Evolutionary conservation across 2,888 invertebrate genomes (phyloP).

Genomic region (Alentia gelatinosa): DNA sequence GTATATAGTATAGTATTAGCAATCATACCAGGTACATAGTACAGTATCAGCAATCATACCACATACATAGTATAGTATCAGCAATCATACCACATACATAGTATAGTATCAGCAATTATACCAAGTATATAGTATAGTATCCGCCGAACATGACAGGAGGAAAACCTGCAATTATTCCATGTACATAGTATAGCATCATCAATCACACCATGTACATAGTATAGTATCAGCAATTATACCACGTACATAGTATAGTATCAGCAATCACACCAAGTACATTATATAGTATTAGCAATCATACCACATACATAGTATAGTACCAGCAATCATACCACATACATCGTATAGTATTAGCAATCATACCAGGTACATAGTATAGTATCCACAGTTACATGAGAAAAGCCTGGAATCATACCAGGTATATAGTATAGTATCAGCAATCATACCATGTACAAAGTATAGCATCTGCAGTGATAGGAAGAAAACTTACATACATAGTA

Average conservation of each 20-base stretch:
- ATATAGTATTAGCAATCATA: background rate
- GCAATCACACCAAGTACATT: background rate
- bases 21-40: background rate
- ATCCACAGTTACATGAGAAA: too few species aligned
- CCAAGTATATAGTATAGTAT: too few species aligned
- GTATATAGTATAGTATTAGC: background rate
- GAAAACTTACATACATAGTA: background rate
- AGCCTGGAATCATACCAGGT: background rate
- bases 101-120: too few species aligned
- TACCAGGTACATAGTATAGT: too few species aligned
- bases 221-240: background rate
- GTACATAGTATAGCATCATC: background rate
- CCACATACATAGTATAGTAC: background rate
- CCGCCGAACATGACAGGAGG: too few species aligned
- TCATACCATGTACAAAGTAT: background rate
- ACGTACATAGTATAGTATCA: background rate
- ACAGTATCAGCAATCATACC: background rate
- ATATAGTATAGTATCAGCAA: background rate
- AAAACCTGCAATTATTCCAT: too few species aligned
- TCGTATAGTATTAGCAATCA: too few species aligned
- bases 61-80: background rate
- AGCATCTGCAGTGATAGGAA: background rate
- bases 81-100: too few species aligned
- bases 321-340: background rate
- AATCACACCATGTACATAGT: background rate